Evolutionary conservation across 2,888 invertebrate genomes (phyloP).

Genomic region (Microdon myrmicae): DNA sequence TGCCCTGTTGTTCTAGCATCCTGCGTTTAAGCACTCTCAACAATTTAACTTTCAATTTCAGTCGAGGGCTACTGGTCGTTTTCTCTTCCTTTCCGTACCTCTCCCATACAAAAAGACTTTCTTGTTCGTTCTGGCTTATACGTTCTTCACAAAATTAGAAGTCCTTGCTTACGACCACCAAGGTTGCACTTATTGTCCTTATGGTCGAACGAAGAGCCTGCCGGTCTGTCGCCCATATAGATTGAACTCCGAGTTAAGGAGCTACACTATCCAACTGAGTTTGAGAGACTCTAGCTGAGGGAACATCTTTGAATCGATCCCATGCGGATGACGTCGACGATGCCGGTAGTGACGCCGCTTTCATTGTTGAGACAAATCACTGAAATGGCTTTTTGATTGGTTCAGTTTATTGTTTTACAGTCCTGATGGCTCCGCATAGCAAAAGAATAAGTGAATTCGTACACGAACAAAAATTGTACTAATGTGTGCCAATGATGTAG

Average conservation of each 20-base stretch:
- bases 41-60: slow-evolving; percentile 53
- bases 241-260: slow-evolving; percentile 47
- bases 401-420: slow-evolving; percentile 54
- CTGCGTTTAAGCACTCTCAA: slow-evolving; percentile 34
- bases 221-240: slow-evolving; percentile 52
- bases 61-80: slow-evolving; percentile 39
- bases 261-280: slow-evolving; percentile 38
- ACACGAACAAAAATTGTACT: slow-evolving; percentile 25
- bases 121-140: too few relatives aligned
- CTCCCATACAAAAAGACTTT: slow-evolving; percentile 20
- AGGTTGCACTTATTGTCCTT: slow-evolving; percentile 37
- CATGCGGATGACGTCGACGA: slow-evolving; percentile 16
- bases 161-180: slow-evolving; percentile 30
- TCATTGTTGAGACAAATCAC: slow-evolving; percentile 62
- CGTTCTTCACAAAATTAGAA: slow-evolving; percentile 2
- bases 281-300: slow-evolving; percentile 32
- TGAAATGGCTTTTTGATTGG: slow-evolving; percentile 66
- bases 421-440: slow-evolving; percentile 50
- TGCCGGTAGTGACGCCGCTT: slow-evolving; percentile 22
- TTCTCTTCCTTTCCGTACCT: slow-evolving; percentile 24
- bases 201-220: slow-evolving; percentile 50
- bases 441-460: slow-evolving; percentile 46
- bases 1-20: slow-evolving; percentile 10
- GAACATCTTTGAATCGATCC: slow-evolving; percentile 37
- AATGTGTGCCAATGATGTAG: too few relatives aligned